Percentiles rank a stretch among this genome's conserved stretches.
These are phyloP conservation scores for Scortum barcoo DNA, from an alignment of 2,113 vertebrate genomes.

Conservation along the genomic window DNA sequence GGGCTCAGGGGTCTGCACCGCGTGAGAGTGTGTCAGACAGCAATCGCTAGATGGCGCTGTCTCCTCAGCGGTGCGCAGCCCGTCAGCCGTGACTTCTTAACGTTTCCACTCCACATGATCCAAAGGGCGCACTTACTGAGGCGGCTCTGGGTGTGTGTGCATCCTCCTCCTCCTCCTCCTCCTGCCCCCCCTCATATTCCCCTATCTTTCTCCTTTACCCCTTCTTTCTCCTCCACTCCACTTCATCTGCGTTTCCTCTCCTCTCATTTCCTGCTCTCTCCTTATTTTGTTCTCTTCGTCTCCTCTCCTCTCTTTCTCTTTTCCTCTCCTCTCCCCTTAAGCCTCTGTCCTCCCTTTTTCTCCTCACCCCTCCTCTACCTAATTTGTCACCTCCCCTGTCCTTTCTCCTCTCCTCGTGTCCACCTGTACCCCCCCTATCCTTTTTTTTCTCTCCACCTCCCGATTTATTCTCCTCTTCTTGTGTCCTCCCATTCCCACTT, in stretches of 20 bases:
- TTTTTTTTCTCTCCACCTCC: not conserved
- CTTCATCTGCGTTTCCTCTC: not conserved
- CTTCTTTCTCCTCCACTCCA: not conserved
- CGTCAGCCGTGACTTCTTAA: slow-evolving; percentile 21
- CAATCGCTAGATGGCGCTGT: slow-evolving; percentile 63
- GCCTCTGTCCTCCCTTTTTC: not conserved
- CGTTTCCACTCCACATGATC: slow-evolving; percentile 6
- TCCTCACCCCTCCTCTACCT: not conserved
- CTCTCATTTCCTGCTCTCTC: not conserved
- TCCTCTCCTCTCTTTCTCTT: not conserved
- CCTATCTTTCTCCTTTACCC: not conserved
- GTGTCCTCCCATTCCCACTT: not conserved
- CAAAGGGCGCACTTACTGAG: slow-evolving; percentile 1
- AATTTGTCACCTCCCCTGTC: too few relatives aligned
- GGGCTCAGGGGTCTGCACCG: not conserved
- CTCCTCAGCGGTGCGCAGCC: slow-evolving; percentile 10
- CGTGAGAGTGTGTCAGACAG: not conserved
- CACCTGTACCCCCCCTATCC: not conserved
- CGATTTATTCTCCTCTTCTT: not conserved
- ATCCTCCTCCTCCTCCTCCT: slow-evolving; percentile 2
- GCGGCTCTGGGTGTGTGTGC: not conserved
- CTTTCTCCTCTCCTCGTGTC: not conserved
- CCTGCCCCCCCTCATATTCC: too few relatives aligned
- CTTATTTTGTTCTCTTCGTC: not conserved
- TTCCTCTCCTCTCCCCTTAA: not conserved